phyloP scores from a whole-genome alignment of 2,113 vertebrate species.

The Sylvia atricapilla region DNA sequence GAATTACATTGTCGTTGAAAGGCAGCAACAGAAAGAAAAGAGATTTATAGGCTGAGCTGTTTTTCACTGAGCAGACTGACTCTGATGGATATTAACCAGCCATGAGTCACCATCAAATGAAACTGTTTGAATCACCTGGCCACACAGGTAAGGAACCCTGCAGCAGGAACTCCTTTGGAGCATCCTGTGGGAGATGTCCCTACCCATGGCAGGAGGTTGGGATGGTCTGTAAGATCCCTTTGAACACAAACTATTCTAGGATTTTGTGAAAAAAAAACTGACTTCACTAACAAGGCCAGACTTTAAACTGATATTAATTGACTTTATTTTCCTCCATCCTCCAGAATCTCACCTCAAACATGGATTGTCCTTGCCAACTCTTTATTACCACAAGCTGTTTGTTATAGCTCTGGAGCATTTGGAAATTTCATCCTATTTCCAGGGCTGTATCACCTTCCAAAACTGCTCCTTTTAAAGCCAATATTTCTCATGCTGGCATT shows the following conservation, averaged over 20 bases:
- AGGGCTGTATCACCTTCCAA: conserved; percentile 12
- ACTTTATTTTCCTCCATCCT: background rate
- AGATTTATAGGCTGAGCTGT: background rate
- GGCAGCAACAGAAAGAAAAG: background rate
- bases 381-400: conserved; percentile 8
- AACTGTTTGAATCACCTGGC: background rate
- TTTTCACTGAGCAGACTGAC: background rate
- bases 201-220: background rate
- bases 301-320: background rate
- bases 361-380: background rate
- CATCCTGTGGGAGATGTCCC: background rate
- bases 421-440: background rate
- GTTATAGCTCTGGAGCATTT: background rate
- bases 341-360: background rate
- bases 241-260: background rate
- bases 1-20: background rate
- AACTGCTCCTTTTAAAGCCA: conserved; percentile 7
- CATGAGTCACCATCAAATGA: background rate
- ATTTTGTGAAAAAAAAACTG: background rate
- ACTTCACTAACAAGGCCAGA: background rate
- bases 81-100: background rate
- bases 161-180: background rate
- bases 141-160: background rate
- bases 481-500: background rate
- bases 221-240: background rate